Evolutionary conservation across 1,140 invertebrate genomes (phyloP).

Genomic region (Aplysia californica): DNA sequence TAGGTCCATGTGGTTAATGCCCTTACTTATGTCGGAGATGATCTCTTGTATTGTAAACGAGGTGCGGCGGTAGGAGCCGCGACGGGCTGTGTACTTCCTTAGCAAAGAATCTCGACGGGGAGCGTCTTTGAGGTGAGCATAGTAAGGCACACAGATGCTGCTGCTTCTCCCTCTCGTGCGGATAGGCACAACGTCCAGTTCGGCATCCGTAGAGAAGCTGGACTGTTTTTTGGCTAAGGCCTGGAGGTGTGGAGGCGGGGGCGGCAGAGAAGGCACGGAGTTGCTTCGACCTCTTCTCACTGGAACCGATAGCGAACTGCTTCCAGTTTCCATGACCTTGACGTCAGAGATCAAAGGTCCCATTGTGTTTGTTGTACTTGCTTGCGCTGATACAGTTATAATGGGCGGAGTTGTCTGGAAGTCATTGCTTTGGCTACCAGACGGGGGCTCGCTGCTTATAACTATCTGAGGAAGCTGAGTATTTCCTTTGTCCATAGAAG

Average conservation of each 20-base stretch:
- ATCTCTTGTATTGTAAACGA: background rate
- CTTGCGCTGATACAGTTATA: too few relatives aligned
- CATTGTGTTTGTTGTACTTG: background rate
- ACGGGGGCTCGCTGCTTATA: background rate
- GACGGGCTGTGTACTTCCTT: background rate
- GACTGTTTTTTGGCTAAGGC: background rate
- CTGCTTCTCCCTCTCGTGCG: background rate
- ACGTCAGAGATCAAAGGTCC: background rate
- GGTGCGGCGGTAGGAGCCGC: background rate
- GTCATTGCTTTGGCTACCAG: too few relatives aligned
- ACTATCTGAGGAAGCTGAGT: background rate
- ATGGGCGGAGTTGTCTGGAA: too few relatives aligned
- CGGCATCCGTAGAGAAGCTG: background rate
- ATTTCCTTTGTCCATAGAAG: background rate
- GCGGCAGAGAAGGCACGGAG: background rate
- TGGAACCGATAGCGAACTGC: background rate
- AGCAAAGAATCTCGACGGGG: background rate
- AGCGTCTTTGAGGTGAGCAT: background rate
- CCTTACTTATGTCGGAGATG: background rate
- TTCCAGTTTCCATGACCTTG: background rate
- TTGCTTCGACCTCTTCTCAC: background rate
- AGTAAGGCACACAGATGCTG: conserved; percentile 2
- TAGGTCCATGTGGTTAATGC: background rate
- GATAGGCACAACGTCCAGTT: background rate
- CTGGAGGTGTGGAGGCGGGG: background rate